Evolutionary conservation across 2,797 vertebrate genomes (phyloP).

Genomic region (Epinephelus malabaricus): DNA sequence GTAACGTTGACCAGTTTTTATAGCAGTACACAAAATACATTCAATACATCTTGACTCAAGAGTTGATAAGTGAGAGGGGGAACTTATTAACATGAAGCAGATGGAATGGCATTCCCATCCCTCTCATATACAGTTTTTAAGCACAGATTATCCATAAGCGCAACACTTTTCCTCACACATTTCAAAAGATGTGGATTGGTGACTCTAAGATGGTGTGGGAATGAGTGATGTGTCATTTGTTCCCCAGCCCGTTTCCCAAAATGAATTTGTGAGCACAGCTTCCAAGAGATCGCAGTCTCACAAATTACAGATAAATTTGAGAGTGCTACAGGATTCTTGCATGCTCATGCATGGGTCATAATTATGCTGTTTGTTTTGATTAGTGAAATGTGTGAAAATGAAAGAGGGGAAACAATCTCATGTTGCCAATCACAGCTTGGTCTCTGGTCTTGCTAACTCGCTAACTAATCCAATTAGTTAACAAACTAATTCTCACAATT

Average conservation of each 20-base stretch:
- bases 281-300: not conserved
- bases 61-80: not conserved
- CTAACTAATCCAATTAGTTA: slow-evolving; percentile 4
- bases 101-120: not conserved
- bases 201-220: not conserved
- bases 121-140: not conserved
- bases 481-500: not conserved
- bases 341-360: slow-evolving; percentile 2
- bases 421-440: slow-evolving; percentile 15
- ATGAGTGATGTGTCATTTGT: not conserved
- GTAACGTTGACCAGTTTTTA: not conserved
- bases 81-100: not conserved
- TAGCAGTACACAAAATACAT: not conserved
- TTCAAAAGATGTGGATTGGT: not conserved
- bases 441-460: not conserved
- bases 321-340: not conserved
- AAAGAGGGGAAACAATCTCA: slow-evolving; percentile 17
- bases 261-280: not conserved
- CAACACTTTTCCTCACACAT: not conserved
- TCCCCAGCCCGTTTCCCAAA: not conserved
- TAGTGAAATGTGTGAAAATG: slow-evolving; percentile 1
- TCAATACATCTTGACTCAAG: not conserved
- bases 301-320: slow-evolving; percentile 23
- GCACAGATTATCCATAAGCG: not conserved
- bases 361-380: slow-evolving; percentile 30